These are phyloP conservation scores for Penaeus japonicus DNA, from an alignment of 1,140 invertebrate genomes.

Conservation along the genomic window DNA sequence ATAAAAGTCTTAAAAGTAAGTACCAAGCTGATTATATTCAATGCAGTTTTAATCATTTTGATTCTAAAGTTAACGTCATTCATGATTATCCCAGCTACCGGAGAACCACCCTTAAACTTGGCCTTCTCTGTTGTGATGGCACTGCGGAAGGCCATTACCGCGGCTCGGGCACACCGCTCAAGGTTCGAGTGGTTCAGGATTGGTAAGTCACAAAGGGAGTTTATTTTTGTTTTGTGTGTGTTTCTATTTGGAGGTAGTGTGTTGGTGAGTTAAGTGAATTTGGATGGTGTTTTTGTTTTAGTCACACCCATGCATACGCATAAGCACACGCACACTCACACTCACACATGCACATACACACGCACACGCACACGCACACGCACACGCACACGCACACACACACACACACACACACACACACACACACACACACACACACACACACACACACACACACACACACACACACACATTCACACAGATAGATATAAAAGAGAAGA, in stretches of 20 bases:
- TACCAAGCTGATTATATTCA: not conserved
- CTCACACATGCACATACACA: too few relatives aligned
- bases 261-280: too few relatives aligned
- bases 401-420: too few relatives aligned
- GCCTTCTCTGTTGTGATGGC: slow-evolving; percentile 74
- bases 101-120: slow-evolving; percentile 81
- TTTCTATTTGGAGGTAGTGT: not conserved
- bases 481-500: too few relatives aligned
- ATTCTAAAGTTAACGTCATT: not conserved
- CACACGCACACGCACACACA: too few relatives aligned
- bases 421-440: too few relatives aligned
- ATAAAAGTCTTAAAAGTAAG: not conserved
- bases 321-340: too few relatives aligned
- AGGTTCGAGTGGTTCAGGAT: slow-evolving; percentile 64
- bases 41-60: not conserved
- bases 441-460: too few relatives aligned
- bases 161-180: slow-evolving; percentile 71
- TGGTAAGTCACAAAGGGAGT: slow-evolving; percentile 59
- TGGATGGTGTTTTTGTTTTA: too few relatives aligned
- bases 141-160: slow-evolving; percentile 74
- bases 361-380: too few relatives aligned
- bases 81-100: slow-evolving; percentile 70
- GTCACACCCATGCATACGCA: too few relatives aligned
- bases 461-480: not conserved
- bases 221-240: not conserved